Evolutionary conservation across 2,113 vertebrate species (phyloP).

Genomic region (Phalacrocorax aristotelis): DNA sequence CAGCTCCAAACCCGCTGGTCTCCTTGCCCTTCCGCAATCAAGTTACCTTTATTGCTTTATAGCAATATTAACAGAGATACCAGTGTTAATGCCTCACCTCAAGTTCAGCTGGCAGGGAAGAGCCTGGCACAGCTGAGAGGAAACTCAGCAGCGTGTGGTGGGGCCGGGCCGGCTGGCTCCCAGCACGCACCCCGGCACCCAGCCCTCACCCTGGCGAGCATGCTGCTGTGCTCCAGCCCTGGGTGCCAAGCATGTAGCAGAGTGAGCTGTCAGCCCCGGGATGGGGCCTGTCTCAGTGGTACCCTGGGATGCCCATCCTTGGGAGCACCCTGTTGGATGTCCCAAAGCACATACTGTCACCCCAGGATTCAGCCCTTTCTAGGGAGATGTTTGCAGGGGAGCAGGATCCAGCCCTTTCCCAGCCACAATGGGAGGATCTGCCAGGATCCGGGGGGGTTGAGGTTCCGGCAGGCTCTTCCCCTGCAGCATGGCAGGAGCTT

Average conservation of each 20-base stretch:
- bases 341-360: neutral
- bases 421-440: neutral
- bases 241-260: rapidly evolving
- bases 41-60: constrained; percentile 57
- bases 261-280: rapidly evolving
- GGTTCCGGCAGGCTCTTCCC: neutral
- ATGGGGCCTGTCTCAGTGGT: neutral
- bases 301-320: rapidly evolving
- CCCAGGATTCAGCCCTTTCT: neutral
- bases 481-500: neutral
- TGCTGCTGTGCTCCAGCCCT: neutral
- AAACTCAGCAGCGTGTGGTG: rapidly evolving
- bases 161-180: rapidly evolving
- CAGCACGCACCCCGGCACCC: rapidly evolving
- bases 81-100: constrained; percentile 47
- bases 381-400: neutral
- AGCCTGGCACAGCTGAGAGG: neutral
- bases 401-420: neutral
- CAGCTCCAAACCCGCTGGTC: constrained; percentile 29
- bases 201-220: neutral
- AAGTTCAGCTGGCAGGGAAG: neutral
- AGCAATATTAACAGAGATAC: constrained; percentile 60
- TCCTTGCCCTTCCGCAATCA: constrained; percentile 41
- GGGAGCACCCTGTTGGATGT: neutral
- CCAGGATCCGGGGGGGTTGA: neutral